A percentile compares a stretch with the other conserved stretches of the same genome.
Evolutionary conservation across 2,888 invertebrate species (phyloP).

Genomic region (Latheticus oryzae): DNA sequence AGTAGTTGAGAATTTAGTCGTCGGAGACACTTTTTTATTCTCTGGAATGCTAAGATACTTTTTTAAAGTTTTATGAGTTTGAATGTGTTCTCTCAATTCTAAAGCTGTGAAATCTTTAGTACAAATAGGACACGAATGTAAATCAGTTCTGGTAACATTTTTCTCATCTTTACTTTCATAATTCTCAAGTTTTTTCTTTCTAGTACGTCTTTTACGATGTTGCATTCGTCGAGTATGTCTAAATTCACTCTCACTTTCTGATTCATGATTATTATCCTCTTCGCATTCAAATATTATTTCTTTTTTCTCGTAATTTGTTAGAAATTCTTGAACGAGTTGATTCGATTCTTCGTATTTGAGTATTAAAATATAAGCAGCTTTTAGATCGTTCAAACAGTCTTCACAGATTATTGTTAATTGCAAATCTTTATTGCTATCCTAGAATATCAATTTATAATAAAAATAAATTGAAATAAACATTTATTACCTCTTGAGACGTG

Average conservation of each 20-base stretch:
- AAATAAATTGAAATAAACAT: slow-evolving; percentile 43
- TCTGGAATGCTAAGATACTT: slow-evolving; percentile 53
- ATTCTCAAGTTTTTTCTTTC: slow-evolving; percentile 1
- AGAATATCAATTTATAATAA: background rate
- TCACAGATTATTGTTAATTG: slow-evolving; percentile 49
- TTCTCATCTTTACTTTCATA: background rate
- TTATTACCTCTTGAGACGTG: slow-evolving; percentile 46
- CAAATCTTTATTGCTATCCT: too few relatives aligned
- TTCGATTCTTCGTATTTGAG: slow-evolving; percentile 50
- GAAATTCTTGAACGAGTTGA: slow-evolving; percentile 46
- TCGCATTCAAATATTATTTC: slow-evolving; percentile 10
- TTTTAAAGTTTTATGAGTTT: slow-evolving; percentile 55
- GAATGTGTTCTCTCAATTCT: slow-evolving; percentile 53
- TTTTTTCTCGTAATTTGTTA: slow-evolving; percentile 42
- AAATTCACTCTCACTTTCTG: background rate
- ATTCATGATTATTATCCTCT: background rate
- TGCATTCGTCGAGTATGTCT: slow-evolving; percentile 4
- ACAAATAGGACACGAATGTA: slow-evolving; percentile 56
- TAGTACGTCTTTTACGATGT: slow-evolving; percentile 9
- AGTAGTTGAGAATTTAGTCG: slow-evolving; percentile 39
- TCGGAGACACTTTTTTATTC: slow-evolving; percentile 46
- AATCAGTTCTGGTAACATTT: slow-evolving; percentile 13
- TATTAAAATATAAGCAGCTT: slow-evolving; percentile 50
- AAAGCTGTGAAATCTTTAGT: slow-evolving; percentile 52
- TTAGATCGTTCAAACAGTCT: slow-evolving; percentile 48